A percentile compares a stretch with the other conserved stretches of the same genome.
Conservation (phyloP, 2,888 invertebrate genomes). For the Ornithoptera priamus region DNA sequence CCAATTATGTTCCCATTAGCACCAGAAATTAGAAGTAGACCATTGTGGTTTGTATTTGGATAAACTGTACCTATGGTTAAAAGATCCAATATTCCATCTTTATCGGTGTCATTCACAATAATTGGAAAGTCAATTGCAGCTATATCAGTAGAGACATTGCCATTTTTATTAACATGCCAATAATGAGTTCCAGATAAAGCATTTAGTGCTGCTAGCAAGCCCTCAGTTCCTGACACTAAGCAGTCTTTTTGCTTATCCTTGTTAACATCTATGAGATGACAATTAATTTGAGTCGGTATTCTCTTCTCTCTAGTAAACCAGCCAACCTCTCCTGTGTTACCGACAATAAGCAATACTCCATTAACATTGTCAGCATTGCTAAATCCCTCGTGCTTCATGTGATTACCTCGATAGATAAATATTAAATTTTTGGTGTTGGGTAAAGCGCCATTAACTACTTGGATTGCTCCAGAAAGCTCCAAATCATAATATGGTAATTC, state of each 20-base stretch:
- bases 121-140: slow-evolving; percentile 84
- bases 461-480: slow-evolving; percentile 85
- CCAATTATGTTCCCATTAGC: slow-evolving; percentile 83
- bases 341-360: slow-evolving; percentile 85
- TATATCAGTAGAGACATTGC: slow-evolving; percentile 72
- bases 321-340: slow-evolving; percentile 84
- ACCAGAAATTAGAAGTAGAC: slow-evolving; percentile 85
- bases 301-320: slow-evolving; percentile 86
- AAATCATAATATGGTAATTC: slow-evolving; percentile 84
- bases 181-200: slow-evolving; percentile 76
- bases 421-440: slow-evolving; percentile 85
- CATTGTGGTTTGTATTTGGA: slow-evolving; percentile 78
- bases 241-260: slow-evolving; percentile 86
- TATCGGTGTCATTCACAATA: slow-evolving; percentile 85
- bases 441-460: slow-evolving; percentile 83
- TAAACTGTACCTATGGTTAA: slow-evolving; percentile 79
- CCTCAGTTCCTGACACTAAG: slow-evolving; percentile 85
- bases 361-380: slow-evolving; percentile 75
- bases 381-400: slow-evolving; percentile 76
- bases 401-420: slow-evolving; percentile 85
- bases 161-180: slow-evolving; percentile 81
- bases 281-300: slow-evolving; percentile 86
- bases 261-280: slow-evolving; percentile 86
- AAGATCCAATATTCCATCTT: slow-evolving; percentile 85
- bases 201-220: slow-evolving; percentile 77